phyloP scores from a whole-genome alignment of 37 sponge, comb jelly and placozoan genomes.

The Aphrocallistes beatrix region DNA sequence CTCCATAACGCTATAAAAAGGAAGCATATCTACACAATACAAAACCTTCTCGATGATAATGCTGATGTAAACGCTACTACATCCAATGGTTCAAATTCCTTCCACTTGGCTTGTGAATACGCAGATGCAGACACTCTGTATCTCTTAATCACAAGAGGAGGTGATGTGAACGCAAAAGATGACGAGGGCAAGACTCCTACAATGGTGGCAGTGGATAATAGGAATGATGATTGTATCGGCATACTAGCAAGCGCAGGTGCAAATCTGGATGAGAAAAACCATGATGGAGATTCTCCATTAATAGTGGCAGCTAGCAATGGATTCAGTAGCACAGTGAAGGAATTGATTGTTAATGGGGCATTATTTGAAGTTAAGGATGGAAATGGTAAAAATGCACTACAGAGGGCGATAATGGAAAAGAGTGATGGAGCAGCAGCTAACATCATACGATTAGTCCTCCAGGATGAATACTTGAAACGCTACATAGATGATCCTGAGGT shows the following conservation, averaged over 20 bases:
- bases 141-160: neutral
- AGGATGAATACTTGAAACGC: neutral
- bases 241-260: neutral
- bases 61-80: neutral
- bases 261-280: neutral
- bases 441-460: neutral
- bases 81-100: neutral
- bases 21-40: neutral
- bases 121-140: neutral
- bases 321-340: neutral
- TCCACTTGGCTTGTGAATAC: constrained; percentile 1
- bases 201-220: neutral
- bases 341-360: neutral
- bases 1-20: neutral
- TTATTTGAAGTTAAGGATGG: neutral
- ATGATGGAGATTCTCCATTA: neutral
- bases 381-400: neutral
- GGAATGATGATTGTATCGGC: neutral
- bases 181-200: neutral
- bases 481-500: neutral
- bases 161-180: neutral
- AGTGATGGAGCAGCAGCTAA: constrained; percentile 1
- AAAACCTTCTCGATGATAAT: neutral
- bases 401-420: neutral
- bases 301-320: neutral